phyloP scores from a whole-genome alignment of 2,888 invertebrate genomes.

The Dasysyrphus albostriatus region DNA sequence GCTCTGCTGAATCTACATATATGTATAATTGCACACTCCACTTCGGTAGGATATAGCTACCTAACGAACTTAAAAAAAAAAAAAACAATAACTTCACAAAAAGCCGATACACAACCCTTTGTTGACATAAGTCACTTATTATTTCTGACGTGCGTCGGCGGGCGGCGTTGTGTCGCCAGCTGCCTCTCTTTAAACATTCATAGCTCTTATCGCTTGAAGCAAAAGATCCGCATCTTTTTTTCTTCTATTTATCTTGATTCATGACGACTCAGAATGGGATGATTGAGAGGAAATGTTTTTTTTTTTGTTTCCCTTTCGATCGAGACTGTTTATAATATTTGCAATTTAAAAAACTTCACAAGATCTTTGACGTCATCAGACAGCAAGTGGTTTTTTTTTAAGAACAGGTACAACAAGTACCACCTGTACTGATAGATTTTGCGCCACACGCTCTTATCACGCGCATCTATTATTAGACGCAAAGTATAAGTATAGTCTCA shows the following conservation, averaged over 20 bases:
- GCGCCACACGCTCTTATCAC: constrained; percentile 52
- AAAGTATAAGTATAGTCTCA: constrained; percentile 11
- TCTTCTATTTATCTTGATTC: background rate
- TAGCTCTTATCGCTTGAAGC: background rate
- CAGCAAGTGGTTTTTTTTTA: constrained; percentile 8
- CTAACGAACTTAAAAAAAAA: too few species aligned
- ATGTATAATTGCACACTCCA: too few species aligned
- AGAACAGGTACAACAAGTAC: constrained; percentile 10
- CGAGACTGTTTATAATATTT: background rate
- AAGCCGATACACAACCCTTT: background rate
- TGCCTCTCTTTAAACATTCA: too few species aligned
- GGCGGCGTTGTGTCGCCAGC: too few species aligned
- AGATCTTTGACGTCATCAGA: constrained; percentile 16
- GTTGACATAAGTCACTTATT: background rate
- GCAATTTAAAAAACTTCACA: background rate
- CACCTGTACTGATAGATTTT: background rate
- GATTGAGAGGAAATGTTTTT: background rate
- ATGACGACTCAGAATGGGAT: background rate
- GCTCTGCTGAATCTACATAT: too few species aligned
- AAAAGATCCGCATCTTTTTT: background rate
- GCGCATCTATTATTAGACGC: constrained; percentile 61
- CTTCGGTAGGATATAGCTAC: too few species aligned
- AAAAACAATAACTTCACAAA: background rate
- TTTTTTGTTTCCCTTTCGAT: background rate
- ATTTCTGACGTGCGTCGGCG: constrained; percentile 2